phyloP scores from a whole-genome alignment of 2,888 invertebrate genomes.

The Drosophila fulvimacula region DNA sequence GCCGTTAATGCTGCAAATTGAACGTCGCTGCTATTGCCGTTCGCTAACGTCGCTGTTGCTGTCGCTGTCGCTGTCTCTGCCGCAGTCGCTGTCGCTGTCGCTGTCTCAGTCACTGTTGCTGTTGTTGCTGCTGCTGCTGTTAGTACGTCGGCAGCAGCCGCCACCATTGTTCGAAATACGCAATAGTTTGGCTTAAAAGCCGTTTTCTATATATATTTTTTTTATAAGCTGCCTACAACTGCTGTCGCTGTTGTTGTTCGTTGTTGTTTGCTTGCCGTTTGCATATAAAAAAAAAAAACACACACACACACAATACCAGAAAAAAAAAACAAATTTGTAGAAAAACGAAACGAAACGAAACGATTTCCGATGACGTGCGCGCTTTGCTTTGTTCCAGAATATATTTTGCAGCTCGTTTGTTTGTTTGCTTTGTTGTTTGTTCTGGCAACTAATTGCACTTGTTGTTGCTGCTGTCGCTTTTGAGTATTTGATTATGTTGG shows the following conservation, averaged over 20 bases:
- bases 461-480: slow-evolving; percentile 22
- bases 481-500: slow-evolving; percentile 56
- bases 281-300: slow-evolving; percentile 39
- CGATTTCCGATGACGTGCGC: slow-evolving; percentile 70
- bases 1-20: slow-evolving; percentile 46
- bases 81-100: slow-evolving; percentile 16
- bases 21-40: slow-evolving; percentile 24
- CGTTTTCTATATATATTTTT: slow-evolving; percentile 43
- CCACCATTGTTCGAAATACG: slow-evolving; percentile 71
- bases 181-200: slow-evolving; percentile 59
- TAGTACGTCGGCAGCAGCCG: slow-evolving; percentile 68
- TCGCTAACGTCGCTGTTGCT: slow-evolving; percentile 14
- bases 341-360: slow-evolving; percentile 9
- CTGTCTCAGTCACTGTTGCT: slow-evolving; percentile 17
- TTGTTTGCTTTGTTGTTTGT: slow-evolving; percentile 33
- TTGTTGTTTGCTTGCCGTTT: slow-evolving; percentile 82
- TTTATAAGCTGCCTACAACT: slow-evolving; percentile 37
- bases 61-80: slow-evolving; percentile 3
- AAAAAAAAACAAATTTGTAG: not conserved
- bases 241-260: slow-evolving; percentile 38
- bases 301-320: too few relatives aligned
- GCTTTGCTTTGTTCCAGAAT: slow-evolving; percentile 43
- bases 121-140: slow-evolving; percentile 46
- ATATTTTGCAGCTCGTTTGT: slow-evolving; percentile 15
- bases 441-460: slow-evolving; percentile 46